Conservation (phyloP, 2,113 vertebrate genomes). For the Danionella cerebrum region DNA sequence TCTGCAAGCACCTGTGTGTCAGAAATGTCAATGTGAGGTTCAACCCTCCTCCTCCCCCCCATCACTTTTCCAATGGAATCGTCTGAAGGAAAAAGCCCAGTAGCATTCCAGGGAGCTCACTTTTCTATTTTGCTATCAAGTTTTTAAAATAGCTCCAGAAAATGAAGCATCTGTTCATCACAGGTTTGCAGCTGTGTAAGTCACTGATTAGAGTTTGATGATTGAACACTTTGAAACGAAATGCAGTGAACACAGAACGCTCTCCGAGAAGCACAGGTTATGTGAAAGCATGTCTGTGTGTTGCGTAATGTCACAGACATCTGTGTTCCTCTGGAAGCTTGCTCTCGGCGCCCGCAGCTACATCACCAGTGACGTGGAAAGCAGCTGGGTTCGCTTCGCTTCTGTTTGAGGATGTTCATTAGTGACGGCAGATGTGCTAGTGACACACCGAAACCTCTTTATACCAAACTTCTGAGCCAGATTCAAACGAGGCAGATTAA, state of each 20-base stretch:
- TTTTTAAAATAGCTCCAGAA: background rate
- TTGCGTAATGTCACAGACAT: background rate
- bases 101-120: too few species aligned
- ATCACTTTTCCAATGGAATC: too few species aligned
- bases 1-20: too few species aligned
- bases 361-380: constrained; percentile 8
- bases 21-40: too few species aligned
- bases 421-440: background rate
- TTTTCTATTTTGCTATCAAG: too few species aligned
- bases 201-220: too few species aligned
- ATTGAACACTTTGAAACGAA: too few species aligned
- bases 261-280: background rate
- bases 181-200: background rate
- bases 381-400: constrained; percentile 10
- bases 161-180: background rate
- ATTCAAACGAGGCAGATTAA: background rate
- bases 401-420: constrained; percentile 2
- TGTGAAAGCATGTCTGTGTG: background rate
- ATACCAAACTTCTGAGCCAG: background rate
- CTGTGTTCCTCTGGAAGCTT: background rate
- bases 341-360: background rate
- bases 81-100: too few species aligned
- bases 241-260: too few species aligned
- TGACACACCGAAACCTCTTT: background rate
- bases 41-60: too few species aligned